Conservation (phyloP, 2,888 invertebrate species). For the Amiota mariae region DNA sequence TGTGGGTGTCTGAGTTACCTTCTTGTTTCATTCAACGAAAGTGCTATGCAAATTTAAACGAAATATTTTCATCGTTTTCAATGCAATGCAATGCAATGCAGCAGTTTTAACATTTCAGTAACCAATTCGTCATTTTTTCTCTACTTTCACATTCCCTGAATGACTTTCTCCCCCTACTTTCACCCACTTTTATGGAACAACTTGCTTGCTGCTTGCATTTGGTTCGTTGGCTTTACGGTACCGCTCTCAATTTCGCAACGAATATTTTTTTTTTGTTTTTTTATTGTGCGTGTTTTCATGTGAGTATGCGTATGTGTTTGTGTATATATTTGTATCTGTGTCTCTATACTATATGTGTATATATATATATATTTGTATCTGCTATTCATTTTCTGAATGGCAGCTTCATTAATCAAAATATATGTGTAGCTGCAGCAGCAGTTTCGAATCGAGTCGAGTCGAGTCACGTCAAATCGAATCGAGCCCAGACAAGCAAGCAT, state of each 20-base stretch:
- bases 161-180: not conserved
- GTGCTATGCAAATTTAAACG: conserved; percentile 31
- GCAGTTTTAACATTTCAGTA: conserved; percentile 27
- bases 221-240: not conserved
- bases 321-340: not conserved
- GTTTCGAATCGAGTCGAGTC: not conserved
- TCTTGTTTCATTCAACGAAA: conserved; percentile 18
- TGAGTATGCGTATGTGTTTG: not conserved
- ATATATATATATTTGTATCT: conserved; percentile 2
- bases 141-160: too few relatives aligned
- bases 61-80: conserved; percentile 26
- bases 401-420: conserved; percentile 64
- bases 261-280: conserved; percentile 5
- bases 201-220: not conserved
- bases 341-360: too few relatives aligned
- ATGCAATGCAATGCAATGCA: conserved; percentile 16
- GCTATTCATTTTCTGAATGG: conserved; percentile 54
- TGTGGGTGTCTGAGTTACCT: not conserved
- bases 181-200: not conserved
- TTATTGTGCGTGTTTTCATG: not conserved
- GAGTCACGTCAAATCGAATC: not conserved
- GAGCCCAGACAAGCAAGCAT: not conserved
- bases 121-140: conserved; percentile 2
- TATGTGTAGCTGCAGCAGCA: conserved; percentile 5
- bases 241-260: conserved; percentile 20